A percentile compares a stretch with the other conserved stretches of the same genome.
Evolutionary conservation across 2,797 vertebrate genomes (phyloP).

Genomic region (Coracias cyanogaster): DNA sequence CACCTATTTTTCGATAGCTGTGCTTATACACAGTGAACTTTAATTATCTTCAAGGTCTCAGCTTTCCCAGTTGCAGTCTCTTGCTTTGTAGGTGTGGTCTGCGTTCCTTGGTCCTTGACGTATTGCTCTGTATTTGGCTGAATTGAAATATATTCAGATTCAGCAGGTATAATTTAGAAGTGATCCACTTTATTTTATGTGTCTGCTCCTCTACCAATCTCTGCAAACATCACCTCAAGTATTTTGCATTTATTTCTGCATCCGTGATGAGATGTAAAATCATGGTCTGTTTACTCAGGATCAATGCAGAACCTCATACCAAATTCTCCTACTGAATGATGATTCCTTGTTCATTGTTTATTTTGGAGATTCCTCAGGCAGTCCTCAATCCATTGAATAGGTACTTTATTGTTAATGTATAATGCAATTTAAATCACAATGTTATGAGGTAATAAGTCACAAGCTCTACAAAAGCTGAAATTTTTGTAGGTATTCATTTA

Average conservation of each 20-base stretch:
- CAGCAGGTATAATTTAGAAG: not conserved
- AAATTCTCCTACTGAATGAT: conserved; percentile 26
- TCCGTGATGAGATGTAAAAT: conserved; percentile 28
- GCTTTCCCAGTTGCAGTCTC: not conserved
- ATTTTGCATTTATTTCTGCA: conserved; percentile 24
- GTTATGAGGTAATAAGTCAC: not conserved
- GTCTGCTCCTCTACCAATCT: not conserved
- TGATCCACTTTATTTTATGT: not conserved
- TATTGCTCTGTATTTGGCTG: not conserved
- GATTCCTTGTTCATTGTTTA: conserved; percentile 6
- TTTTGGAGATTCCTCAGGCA: conserved; percentile 23
- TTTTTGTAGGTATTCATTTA: not conserved
- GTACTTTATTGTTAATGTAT: not conserved
- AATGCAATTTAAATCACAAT: conserved; percentile 10
- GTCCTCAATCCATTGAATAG: not conserved
- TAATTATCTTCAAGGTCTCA: not conserved
- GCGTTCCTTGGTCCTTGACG: not conserved
- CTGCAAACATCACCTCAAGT: conserved; percentile 11
- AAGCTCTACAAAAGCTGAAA: not conserved
- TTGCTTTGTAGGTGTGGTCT: not conserved
- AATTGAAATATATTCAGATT: conserved; percentile 1
- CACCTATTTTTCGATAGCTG: not conserved
- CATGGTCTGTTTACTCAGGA: not conserved
- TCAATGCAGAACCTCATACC: not conserved
- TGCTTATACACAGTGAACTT: not conserved